Percentiles rank a stretch among this genome's conserved stretches.
Conservation (phyloP, 1,140 invertebrate genomes). For the Papilio aristodemus region DNA sequence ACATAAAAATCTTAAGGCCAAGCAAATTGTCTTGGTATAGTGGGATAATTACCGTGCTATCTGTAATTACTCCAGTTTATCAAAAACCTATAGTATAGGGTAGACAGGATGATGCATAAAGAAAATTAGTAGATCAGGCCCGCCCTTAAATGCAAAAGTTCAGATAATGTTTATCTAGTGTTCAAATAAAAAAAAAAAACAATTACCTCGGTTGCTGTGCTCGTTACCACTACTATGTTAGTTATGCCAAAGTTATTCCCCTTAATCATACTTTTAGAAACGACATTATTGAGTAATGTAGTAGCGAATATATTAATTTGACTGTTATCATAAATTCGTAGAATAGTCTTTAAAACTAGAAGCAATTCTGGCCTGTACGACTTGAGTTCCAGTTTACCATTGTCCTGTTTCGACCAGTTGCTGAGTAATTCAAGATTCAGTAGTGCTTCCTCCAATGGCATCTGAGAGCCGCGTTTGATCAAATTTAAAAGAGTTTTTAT, state of each 20-base stretch:
- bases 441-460: conserved; percentile 63
- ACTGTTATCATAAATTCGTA: conserved; percentile 61
- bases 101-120: too few relatives aligned
- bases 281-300: conserved; percentile 59
- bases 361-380: conserved; percentile 45
- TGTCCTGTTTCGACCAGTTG: conserved; percentile 52
- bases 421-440: conserved; percentile 59
- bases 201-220: conserved; percentile 59
- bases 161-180: too few relatives aligned
- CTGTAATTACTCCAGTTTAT: too few relatives aligned
- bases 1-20: too few relatives aligned
- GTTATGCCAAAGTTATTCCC: conserved; percentile 37
- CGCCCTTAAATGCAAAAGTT: too few relatives aligned
- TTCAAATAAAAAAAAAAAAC: conserved; percentile 1
- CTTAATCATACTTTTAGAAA: conserved; percentile 49
- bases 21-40: too few relatives aligned
- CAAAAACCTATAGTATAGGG: too few relatives aligned
- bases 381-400: conserved; percentile 49
- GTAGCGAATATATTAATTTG: conserved; percentile 62
- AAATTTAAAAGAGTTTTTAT: conserved; percentile 53
- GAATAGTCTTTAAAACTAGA: conserved; percentile 53
- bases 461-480: conserved; percentile 47
- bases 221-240: conserved; percentile 40
- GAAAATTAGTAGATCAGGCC: too few relatives aligned
- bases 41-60: too few relatives aligned